Percentiles rank a stretch among this genome's conserved stretches.
Conservation (phyloP, 2,113 vertebrate genomes). For the Mobula birostris region DNA sequence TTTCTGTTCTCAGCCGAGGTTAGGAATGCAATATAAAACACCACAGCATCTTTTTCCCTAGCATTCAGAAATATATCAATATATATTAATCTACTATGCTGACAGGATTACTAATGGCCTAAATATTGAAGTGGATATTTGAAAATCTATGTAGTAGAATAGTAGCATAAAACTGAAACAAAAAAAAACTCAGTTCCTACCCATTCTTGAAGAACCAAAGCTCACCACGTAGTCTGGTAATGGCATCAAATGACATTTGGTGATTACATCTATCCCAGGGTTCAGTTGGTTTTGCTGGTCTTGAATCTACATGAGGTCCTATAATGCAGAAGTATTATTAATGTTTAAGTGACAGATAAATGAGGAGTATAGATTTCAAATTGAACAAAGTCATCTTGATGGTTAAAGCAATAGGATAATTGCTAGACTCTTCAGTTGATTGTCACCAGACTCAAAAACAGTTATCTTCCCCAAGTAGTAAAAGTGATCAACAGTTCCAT, state of each 20-base stretch:
- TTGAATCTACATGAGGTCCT: not conserved
- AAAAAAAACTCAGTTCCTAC: conserved; percentile 50
- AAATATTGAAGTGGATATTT: not conserved
- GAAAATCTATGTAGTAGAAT: not conserved
- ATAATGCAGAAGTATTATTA: not conserved
- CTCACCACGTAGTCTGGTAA: conserved; percentile 72
- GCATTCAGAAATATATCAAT: too few species aligned
- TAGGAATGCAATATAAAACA: not conserved
- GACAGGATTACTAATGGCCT: not conserved
- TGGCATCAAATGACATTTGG: conserved; percentile 69
- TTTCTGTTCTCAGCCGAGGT: not conserved
- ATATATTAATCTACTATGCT: not conserved
- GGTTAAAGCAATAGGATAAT: not conserved
- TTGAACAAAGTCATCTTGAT: not conserved
- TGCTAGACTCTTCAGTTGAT: not conserved
- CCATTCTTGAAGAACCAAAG: conserved; percentile 77
- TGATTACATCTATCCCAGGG: conserved; percentile 66
- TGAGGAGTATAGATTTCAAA: not conserved
- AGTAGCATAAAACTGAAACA: not conserved
- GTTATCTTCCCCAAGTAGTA: too few species aligned
- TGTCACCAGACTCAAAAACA: too few species aligned
- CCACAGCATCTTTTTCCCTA: not conserved
- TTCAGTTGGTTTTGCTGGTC: conserved; percentile 47
- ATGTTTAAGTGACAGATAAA: too few species aligned
- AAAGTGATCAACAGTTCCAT: too few species aligned